Evolutionary conservation across 2,113 vertebrate species (phyloP).

Genomic region (Rhabdornis inornatus): DNA sequence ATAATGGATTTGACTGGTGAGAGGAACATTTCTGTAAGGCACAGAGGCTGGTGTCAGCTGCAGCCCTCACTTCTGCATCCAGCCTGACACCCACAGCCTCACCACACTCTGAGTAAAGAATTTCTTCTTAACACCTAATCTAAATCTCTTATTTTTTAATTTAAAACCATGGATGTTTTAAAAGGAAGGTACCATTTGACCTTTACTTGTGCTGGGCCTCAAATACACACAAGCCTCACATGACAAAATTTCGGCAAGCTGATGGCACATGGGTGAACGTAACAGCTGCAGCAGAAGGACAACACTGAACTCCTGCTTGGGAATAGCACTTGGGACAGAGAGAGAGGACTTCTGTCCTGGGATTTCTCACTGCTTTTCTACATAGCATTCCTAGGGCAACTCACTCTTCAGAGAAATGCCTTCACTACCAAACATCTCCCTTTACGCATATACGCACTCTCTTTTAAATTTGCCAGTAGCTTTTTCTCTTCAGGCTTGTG

Average conservation of each 20-base stretch:
- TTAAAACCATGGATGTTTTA: not conserved
- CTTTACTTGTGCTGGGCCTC: not conserved
- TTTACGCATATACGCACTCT: fast-evolving
- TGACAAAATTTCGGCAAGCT: not conserved
- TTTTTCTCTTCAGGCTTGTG: not conserved
- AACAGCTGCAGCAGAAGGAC: not conserved
- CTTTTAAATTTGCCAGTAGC: not conserved
- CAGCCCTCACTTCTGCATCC: not conserved
- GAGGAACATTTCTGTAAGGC: not conserved
- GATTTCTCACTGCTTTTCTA: not conserved
- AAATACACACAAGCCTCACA: not conserved
- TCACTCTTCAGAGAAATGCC: not conserved
- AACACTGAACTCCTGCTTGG: not conserved
- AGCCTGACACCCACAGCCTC: not conserved
- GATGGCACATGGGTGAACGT: not conserved
- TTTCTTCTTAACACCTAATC: not conserved
- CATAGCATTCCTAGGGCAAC: not conserved
- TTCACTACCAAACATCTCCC: not conserved
- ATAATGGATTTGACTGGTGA: not conserved
- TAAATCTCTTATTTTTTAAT: not conserved
- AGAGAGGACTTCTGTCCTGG: not conserved
- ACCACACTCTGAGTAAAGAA: not conserved
- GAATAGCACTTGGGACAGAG: not conserved
- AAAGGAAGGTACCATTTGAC: not conserved
- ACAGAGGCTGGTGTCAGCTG: not conserved